phyloP scores from a whole-genome alignment of 2,113 vertebrate species.

The Ellobius talpinus region DNA sequence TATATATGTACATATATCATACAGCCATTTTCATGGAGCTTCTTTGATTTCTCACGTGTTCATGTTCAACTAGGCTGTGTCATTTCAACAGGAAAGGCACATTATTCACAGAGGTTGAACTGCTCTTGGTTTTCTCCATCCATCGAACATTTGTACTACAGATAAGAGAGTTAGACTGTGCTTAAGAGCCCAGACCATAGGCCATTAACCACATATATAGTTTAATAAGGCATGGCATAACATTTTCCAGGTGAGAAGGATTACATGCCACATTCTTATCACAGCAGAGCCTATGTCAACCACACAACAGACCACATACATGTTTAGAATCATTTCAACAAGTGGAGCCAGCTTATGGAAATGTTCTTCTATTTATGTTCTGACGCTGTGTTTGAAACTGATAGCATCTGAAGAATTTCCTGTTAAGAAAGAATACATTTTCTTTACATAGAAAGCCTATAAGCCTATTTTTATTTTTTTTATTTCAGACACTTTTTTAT shows the following conservation, averaged over 20 bases:
- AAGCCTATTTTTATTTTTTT: no score
- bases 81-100: background rate
- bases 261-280: background rate
- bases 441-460: background rate
- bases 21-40: background rate
- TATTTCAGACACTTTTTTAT: no score
- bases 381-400: constrained; percentile 3
- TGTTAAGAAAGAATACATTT: background rate
- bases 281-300: background rate
- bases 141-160: background rate
- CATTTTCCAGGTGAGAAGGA: background rate
- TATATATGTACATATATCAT: background rate
- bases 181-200: background rate
- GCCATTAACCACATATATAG: background rate
- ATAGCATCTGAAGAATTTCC: background rate
- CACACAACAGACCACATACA: background rate
- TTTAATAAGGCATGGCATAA: background rate
- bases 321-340: background rate
- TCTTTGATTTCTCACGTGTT: background rate
- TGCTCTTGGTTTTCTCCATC: background rate
- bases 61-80: background rate
- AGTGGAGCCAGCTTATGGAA: background rate
- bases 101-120: background rate
- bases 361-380: background rate
- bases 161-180: background rate